Evolutionary conservation across 2,113 vertebrate species (phyloP).

Genomic region (Furnarius figulus): DNA sequence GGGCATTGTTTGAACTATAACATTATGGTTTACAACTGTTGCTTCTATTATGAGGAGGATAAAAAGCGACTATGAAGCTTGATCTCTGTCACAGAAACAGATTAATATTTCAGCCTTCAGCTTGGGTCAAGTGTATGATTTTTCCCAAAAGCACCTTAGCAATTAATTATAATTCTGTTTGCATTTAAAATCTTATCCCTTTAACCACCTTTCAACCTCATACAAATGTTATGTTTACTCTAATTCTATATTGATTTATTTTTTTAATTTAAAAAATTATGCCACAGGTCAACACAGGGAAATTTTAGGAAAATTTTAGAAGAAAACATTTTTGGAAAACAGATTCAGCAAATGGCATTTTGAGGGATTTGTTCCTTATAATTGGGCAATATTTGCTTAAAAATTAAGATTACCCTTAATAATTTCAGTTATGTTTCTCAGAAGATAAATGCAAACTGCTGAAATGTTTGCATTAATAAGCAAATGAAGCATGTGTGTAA

Average conservation of each 20-base stretch:
- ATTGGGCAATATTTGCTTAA: neutral
- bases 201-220: constrained; percentile 32
- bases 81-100: constrained; percentile 82
- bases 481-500: neutral
- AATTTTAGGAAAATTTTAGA: neutral
- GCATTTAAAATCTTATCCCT: constrained; percentile 70
- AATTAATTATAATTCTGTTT: constrained; percentile 80
- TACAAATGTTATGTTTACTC: constrained; percentile 46
- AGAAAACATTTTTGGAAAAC: neutral
- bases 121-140: constrained; percentile 82
- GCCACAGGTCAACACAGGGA: neutral
- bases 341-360: neutral
- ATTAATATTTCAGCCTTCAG: constrained; percentile 83
- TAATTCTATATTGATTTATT: neutral
- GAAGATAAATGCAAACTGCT: neutral
- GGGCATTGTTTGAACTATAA: constrained; percentile 86
- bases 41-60: constrained; percentile 82
- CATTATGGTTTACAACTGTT: constrained; percentile 88
- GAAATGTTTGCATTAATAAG: constrained; percentile 1
- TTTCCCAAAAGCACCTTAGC: constrained; percentile 77
- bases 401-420: neutral
- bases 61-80: constrained; percentile 79
- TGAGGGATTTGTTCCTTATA: neutral
- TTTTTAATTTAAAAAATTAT: neutral
- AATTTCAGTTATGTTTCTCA: constrained; percentile 1